Conservation (phyloP, 2,888 invertebrate genomes). For the Acanthosepion pharaonis region DNA sequence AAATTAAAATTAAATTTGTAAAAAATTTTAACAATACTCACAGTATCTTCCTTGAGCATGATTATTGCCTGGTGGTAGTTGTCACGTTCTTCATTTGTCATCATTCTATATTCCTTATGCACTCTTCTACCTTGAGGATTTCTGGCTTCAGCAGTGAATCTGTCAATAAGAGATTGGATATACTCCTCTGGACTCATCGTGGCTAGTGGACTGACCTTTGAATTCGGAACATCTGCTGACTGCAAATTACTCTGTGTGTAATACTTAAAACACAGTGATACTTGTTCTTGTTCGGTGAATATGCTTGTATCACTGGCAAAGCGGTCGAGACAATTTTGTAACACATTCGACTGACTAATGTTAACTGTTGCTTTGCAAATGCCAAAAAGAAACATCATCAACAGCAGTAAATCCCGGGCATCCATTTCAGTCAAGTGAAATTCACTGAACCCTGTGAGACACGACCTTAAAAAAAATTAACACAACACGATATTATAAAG, state of each 20-base stretch:
- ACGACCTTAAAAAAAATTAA: not conserved
- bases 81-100: slow-evolving; percentile 54
- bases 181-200: not conserved
- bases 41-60: slow-evolving; percentile 54
- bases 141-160: not conserved
- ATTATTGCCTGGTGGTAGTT: slow-evolving; percentile 53
- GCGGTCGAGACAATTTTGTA: not conserved
- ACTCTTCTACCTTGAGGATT: slow-evolving; percentile 23
- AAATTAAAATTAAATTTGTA: too few species aligned
- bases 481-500: not conserved
- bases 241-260: not conserved
- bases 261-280: not conserved
- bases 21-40: slow-evolving; percentile 38
- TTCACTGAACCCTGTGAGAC: not conserved
- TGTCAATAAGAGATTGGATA: not conserved
- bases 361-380: not conserved
- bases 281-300: slow-evolving; percentile 33
- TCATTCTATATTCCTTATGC: slow-evolving; percentile 57
- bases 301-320: not conserved
- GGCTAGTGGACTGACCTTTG: not conserved
- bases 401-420: not conserved
- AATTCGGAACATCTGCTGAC: not conserved
- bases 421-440: not conserved
- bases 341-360: not conserved
- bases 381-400: not conserved